Evolutionary conservation across 2,113 vertebrate genomes (phyloP).

Genomic region (Microtus oregoni): DNA sequence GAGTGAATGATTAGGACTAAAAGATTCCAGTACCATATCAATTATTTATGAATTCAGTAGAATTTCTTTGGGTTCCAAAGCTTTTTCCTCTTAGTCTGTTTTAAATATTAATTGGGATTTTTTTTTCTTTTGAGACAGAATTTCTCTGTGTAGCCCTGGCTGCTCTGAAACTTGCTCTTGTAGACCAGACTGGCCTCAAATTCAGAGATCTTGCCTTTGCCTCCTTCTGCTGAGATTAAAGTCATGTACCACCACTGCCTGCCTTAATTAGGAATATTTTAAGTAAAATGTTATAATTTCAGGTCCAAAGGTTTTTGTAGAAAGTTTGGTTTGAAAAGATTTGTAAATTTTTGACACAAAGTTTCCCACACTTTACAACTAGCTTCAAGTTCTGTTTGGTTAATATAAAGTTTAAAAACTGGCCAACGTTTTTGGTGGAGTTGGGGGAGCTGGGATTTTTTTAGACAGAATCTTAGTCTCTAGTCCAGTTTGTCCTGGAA

Average conservation of each 20-base stretch:
- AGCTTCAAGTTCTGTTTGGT: constrained; percentile 36
- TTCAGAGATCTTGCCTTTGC: background rate
- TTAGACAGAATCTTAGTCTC: background rate
- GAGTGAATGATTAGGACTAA: background rate
- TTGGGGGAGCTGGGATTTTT: background rate
- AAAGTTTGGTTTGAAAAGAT: constrained; percentile 38
- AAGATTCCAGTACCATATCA: background rate
- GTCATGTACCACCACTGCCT: background rate
- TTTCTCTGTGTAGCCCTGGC: background rate
- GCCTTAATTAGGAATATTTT: background rate
- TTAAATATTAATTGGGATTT: background rate
- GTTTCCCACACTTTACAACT: background rate
- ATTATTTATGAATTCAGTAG: background rate
- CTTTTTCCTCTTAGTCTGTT: background rate
- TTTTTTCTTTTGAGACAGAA: background rate
- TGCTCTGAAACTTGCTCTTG: background rate
- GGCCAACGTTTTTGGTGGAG: background rate
- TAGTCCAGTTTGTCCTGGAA: background rate
- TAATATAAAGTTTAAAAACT: background rate
- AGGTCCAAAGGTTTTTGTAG: background rate
- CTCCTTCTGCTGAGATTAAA: background rate
- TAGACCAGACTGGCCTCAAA: background rate
- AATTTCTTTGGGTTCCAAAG: constrained; percentile 47
- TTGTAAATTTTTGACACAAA: constrained; percentile 15
- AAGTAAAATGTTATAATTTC: background rate